Evolutionary conservation across 2,888 invertebrate species (phyloP).

Genomic region (Fragum whitleyi): DNA sequence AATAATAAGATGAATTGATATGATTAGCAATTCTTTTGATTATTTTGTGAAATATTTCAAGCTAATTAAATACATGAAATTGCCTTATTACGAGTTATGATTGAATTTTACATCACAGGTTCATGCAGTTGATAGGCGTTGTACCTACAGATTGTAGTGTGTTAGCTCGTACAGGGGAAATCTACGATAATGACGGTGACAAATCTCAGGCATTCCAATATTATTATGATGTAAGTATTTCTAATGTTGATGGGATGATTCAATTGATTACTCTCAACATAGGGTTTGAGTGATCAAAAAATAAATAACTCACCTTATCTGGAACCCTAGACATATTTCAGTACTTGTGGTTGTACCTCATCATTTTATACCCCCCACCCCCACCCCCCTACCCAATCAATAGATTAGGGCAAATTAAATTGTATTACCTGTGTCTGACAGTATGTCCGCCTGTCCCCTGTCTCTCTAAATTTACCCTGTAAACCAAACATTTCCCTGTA

Average conservation of each 20-base stretch:
- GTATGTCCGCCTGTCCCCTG: too few relatives aligned
- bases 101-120: constrained; percentile 86
- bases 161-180: constrained; percentile 94
- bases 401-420: too few relatives aligned
- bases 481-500: too few relatives aligned
- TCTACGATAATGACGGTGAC: constrained; percentile 96
- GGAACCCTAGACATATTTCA: background rate
- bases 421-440: too few relatives aligned
- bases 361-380: too few relatives aligned
- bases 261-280: background rate
- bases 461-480: too few relatives aligned
- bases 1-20: too few relatives aligned
- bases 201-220: constrained; percentile 95
- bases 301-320: background rate
- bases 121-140: constrained; percentile 92
- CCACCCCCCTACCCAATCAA: too few relatives aligned
- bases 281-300: background rate
- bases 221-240: constrained; percentile 90
- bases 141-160: constrained; percentile 96
- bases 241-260: background rate
- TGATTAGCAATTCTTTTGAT: too few relatives aligned
- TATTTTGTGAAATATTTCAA: too few relatives aligned
- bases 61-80: too few relatives aligned
- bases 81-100: too few relatives aligned
- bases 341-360: background rate